These are phyloP conservation scores for Pelobates fuscus DNA, from an alignment of 2,113 vertebrate genomes.

Conservation along the genomic window DNA sequence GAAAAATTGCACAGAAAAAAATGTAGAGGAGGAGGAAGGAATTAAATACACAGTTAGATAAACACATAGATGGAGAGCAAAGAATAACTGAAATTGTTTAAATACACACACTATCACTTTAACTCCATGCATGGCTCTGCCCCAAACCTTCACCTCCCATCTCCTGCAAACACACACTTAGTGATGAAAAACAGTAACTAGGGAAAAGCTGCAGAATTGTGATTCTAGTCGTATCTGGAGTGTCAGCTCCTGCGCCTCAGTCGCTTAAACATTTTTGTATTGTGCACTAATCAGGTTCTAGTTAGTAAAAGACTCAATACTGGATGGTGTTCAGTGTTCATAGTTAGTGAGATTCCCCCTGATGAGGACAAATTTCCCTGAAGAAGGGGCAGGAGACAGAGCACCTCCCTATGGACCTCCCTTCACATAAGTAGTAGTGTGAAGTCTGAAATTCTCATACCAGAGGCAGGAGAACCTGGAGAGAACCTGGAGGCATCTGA, in stretches of 20 bases:
- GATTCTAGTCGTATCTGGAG: not conserved
- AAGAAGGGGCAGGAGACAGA: not conserved
- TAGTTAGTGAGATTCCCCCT: too few species aligned
- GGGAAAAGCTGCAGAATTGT: not conserved
- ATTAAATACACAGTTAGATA: too few species aligned
- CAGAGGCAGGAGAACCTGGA: slow-evolving; percentile 6
- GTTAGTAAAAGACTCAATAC: too few species aligned
- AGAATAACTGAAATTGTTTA: too few species aligned
- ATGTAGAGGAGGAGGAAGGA: too few species aligned
- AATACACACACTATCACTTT: not conserved
- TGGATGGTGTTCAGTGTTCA: too few species aligned
- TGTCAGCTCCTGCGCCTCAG: not conserved
- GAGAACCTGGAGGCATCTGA: too few species aligned
- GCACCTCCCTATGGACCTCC: slow-evolving; percentile 36
- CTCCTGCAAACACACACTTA: not conserved
- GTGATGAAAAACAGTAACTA: too few species aligned
- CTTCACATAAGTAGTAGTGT: slow-evolving; percentile 34
- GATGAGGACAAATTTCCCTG: not conserved
- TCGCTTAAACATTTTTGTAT: too few species aligned
- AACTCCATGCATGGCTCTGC: not conserved
- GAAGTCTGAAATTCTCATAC: slow-evolving; percentile 3
- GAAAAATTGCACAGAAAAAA: too few species aligned
- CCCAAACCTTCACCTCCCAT: not conserved
- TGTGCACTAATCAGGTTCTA: too few species aligned
- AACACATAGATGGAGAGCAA: too few species aligned